A percentile compares a stretch with the other conserved stretches of the same genome.
These are phyloP conservation scores for Microhierax caerulescens DNA, from an alignment of 2,797 vertebrate species.

Conservation along the genomic window DNA sequence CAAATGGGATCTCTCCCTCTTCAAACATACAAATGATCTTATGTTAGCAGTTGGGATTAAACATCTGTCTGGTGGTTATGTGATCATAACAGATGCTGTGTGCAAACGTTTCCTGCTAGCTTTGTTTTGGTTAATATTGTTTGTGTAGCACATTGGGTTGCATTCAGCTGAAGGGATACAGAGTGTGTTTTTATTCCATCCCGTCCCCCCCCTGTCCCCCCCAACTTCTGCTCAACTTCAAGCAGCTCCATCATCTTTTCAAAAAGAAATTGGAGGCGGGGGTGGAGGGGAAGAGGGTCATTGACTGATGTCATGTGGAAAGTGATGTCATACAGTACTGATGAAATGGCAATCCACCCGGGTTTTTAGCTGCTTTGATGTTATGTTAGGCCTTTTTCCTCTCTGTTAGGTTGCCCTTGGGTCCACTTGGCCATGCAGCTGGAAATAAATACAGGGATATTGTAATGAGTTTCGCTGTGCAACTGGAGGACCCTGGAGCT, in stretches of 20 bases:
- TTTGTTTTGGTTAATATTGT: conserved; percentile 85
- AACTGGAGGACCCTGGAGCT: conserved; percentile 24
- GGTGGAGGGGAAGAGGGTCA: conserved; percentile 37
- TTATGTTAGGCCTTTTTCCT: conserved; percentile 56
- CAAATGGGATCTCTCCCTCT: conserved; percentile 87
- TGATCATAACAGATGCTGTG: conserved; percentile 91
- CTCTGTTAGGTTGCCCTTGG: conserved; percentile 25
- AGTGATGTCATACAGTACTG: conserved; percentile 64
- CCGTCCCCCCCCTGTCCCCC: too few relatives aligned
- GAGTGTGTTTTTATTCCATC: conserved; percentile 65
- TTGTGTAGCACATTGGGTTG: conserved; percentile 80
- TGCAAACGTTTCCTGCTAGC: conserved; percentile 81
- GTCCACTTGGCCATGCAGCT: conserved; percentile 50
- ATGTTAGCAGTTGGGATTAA: conserved; percentile 94
- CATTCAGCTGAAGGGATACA: conserved; percentile 78
- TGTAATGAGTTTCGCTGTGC: conserved; percentile 14
- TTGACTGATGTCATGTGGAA: conserved; percentile 60
- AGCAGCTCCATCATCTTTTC: conserved; percentile 70
- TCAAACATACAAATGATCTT: conserved; percentile 93
- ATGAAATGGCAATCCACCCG: conserved; percentile 56
- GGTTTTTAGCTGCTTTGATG: conserved; percentile 44
- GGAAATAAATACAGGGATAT: conserved; percentile 48
- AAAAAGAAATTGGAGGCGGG: conserved; percentile 50
- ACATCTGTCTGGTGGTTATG: conserved; percentile 96
- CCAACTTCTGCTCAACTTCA: conserved; percentile 67